Conservation (phyloP, 2,888 invertebrate genomes). For the Augiades crinisus region DNA sequence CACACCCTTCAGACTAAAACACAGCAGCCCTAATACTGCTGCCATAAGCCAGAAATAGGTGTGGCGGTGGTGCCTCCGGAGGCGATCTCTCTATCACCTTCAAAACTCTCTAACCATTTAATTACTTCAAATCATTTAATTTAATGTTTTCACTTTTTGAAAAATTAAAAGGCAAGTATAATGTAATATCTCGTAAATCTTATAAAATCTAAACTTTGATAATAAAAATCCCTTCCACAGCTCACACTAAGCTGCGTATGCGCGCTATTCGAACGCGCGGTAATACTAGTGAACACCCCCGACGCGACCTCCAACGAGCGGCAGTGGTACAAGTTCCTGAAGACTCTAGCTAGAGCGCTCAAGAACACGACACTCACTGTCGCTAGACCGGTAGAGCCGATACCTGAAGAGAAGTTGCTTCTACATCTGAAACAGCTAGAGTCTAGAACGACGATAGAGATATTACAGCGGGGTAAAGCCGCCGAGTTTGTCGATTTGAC, state of each 20-base stretch:
- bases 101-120: no score
- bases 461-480: constrained; percentile 61
- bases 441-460: constrained; percentile 64
- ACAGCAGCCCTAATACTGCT: no score
- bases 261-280: constrained; percentile 59
- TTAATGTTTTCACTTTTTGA: no score
- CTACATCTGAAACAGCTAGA: constrained; percentile 61
- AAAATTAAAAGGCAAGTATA: no score
- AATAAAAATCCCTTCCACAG: constrained; percentile 44
- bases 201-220: no score
- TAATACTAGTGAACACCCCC: constrained; percentile 55
- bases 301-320: constrained; percentile 69
- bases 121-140: no score
- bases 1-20: no score
- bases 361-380: constrained; percentile 55
- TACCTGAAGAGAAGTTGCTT: constrained; percentile 48
- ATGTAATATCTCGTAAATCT: no score
- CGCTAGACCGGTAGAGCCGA: constrained; percentile 50
- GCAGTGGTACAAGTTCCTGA: constrained; percentile 80
- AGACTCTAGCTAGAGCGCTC: constrained; percentile 70
- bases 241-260: constrained; percentile 66
- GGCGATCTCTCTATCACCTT: no score
- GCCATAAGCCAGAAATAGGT: no score
- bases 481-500: constrained; percentile 64
- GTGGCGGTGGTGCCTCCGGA: no score